These are phyloP conservation scores for Euzophera pinguis DNA, from an alignment of 2,888 invertebrate species.

Conservation along the genomic window DNA sequence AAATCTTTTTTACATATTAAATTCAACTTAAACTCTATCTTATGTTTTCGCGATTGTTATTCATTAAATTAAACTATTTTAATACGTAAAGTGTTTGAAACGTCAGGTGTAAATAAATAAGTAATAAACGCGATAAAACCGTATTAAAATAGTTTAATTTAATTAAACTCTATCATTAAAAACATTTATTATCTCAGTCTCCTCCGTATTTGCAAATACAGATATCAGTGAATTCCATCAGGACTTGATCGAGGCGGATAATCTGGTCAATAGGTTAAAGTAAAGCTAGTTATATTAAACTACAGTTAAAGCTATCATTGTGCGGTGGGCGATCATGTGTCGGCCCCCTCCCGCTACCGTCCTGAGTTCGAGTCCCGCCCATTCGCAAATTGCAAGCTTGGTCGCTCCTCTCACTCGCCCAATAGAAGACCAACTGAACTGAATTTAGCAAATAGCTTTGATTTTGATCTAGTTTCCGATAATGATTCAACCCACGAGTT, in stretches of 20 bases:
- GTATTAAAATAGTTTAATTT: too few species aligned
- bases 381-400: slow-evolving; percentile 54
- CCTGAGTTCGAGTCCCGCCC: slow-evolving; percentile 45
- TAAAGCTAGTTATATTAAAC: slow-evolving; percentile 13
- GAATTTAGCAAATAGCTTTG: slow-evolving; percentile 50
- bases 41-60: too few species aligned
- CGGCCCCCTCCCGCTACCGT: slow-evolving; percentile 13
- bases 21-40: too few species aligned
- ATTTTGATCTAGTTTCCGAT: slow-evolving; percentile 20
- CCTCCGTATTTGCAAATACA: not conserved
- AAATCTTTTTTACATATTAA: too few species aligned
- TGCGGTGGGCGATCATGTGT: slow-evolving; percentile 14
- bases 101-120: too few species aligned
- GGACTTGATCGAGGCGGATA: slow-evolving; percentile 4
- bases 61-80: too few species aligned
- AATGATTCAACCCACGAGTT: not conserved
- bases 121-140: too few species aligned
- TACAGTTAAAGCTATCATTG: slow-evolving; percentile 15
- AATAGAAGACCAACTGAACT: slow-evolving; percentile 53
- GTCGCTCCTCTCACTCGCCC: slow-evolving; percentile 55
- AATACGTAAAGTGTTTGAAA: too few species aligned
- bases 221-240: slow-evolving; percentile 6
- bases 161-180: too few species aligned
- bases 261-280: slow-evolving; percentile 15
- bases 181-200: too few species aligned